Base-by-base conservation (phyloP, 2,888 invertebrate genomes). In the Nesidiocoris tenuis region DNA sequence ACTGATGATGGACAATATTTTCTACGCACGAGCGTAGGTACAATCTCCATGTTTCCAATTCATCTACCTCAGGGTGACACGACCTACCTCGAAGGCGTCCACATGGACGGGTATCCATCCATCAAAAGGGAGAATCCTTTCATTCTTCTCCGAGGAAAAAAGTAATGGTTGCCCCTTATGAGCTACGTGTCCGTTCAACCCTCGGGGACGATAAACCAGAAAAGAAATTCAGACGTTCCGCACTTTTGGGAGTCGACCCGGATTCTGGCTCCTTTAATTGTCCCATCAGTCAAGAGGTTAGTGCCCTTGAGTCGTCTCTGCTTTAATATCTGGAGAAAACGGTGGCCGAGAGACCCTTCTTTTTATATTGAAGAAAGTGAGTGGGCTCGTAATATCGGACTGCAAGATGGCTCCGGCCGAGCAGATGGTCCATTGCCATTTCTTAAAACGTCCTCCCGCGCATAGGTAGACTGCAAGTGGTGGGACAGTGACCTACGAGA, bases 171-270 rank as follows among this genome's bases (percentile, higher is more conserved):
- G 56, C 23, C 67, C 70, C 70, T 70, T 70, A 70, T 70, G 70
- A 59, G 70, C 57, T 59, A 57, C 70, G 59, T 70, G 70, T 70
- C 54, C 59, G 23, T 24, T 24, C 70, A 39, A 39, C 39, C 39
- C 39, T 39, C 39, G 39, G 3, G 5, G 39, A 12, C 59, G 70
- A 70, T 70, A 70, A 70, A 70, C 57, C 70, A 59, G 70, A 24
- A 59, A 59, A 70, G 70, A 70, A 70, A 70, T 59, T 70, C 70
- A 70, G 70, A 70, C 22, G 25, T 24, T 23, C 70, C 24, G n/a
- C 23, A 23, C 22, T 7, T 63, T 16, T 63, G 19, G 59, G 70
- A 70, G 24, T 57, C 21, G 70, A 23, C 70, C 61, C 59, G 70
- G 61, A 70, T 70, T 70, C 70, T 59, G 39, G 39, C 12, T 16